Conservation (phyloP, 2,797 vertebrate species). For the Diceros bicornis region DNA sequence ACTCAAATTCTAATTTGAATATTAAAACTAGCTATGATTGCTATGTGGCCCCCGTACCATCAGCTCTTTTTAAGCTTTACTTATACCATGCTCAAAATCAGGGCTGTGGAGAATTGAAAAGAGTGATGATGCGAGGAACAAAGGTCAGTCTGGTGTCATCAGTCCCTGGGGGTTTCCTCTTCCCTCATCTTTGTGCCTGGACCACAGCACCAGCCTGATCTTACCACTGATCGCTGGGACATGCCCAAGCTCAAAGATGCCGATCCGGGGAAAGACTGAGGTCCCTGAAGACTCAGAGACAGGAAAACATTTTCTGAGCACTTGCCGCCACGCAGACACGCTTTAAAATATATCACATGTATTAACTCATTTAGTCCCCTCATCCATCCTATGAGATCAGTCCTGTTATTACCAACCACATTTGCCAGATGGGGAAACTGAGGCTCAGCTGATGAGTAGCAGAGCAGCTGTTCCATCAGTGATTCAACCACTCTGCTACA, state of each 20-base stretch:
- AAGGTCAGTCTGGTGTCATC: not conserved
- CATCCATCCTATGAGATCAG: not conserved
- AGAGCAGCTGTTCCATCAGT: not conserved
- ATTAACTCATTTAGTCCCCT: not conserved
- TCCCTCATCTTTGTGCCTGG: constrained; percentile 3
- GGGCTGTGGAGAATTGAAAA: not conserved
- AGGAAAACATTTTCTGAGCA: not conserved
- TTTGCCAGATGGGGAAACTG: not conserved
- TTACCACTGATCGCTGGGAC: too few species aligned
- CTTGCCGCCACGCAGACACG: not conserved
- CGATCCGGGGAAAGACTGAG: not conserved
- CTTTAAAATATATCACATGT: not conserved
- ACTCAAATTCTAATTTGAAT: constrained; percentile 49
- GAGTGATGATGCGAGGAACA: not conserved
- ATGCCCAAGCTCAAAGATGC: not conserved
- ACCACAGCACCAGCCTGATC: not conserved
- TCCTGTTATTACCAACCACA: not conserved
- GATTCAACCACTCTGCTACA: not conserved
- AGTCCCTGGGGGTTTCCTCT: not conserved
- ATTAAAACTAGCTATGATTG: not conserved
- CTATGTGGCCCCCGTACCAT: not conserved
- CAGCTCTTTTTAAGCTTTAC: not conserved
- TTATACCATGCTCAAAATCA: not conserved
- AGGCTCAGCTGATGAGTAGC: not conserved
- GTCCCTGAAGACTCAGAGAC: not conserved